Base-by-base conservation (phyloP, 2,113 vertebrate genomes). In the Diphyllodes magnificus region DNA sequence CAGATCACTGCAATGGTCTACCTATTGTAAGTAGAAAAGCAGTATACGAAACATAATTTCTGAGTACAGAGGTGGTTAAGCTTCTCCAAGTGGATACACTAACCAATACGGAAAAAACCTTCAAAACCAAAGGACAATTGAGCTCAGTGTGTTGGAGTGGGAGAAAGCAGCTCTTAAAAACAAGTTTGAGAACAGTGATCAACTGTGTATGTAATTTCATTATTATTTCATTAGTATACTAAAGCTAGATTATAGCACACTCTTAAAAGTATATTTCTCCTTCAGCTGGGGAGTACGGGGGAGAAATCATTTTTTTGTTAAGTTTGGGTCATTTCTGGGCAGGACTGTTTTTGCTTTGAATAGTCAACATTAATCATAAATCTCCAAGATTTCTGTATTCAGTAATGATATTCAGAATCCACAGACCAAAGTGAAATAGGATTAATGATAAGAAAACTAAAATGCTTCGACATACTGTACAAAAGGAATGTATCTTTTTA, bases 401-500 rank as follows among this genome's bases (percentile, higher is more conserved):
- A 70, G 37, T 87, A 60, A 79, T 45, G 40, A 86, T 77, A 65
- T 59, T 92, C 68, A 84, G 44, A 69, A 86, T 57, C 56, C 71
- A 93, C 23, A 92, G 78, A 81, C 39, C 39, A 92, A 91, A 88
- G 16, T 87, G 73, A 95, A 91, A 92, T 88, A 89, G 61, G 2
- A 44, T 19, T 40, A 57, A 54, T 75, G 65, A 75, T 73, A 93
- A 80, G 69, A 95, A 92, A 96, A 93, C 84, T 54, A 92, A 70
- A 88, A 33, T 61, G 27, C 54, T 65, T 50, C 3, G 47, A 93
- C 15, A 73, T 47, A 61, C 19, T 70, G 3, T 44, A 39, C 19
- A 40, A 39, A 85, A 88, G 56, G 0, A 33, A 39, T 22, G 14
- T 27, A 28, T 59, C 10, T 49, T 79, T 70, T 66, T 14, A 57